These are phyloP conservation scores for Drosophila paucipuncta DNA, from an alignment of 2,888 invertebrate genomes.

Conservation along the genomic window DNA sequence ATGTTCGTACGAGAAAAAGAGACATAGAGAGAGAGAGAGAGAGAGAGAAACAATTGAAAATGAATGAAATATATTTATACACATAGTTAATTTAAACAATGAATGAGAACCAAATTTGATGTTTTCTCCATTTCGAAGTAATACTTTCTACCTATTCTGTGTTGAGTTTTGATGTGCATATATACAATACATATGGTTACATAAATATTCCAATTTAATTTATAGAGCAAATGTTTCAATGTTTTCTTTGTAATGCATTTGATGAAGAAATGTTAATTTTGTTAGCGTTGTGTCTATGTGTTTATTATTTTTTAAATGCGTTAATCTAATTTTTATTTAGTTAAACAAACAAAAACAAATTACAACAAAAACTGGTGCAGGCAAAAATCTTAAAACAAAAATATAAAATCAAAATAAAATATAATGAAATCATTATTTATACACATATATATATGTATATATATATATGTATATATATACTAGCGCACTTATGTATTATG, in stretches of 20 bases:
- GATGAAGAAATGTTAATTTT: constrained; percentile 62
- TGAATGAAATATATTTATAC: constrained; percentile 22
- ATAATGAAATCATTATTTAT: constrained; percentile 29
- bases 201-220: constrained; percentile 58
- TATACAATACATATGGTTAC: constrained; percentile 16
- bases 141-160: constrained; percentile 22
- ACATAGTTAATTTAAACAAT: constrained; percentile 31
- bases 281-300: constrained; percentile 58
- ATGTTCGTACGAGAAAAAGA: constrained; percentile 37
- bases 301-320: constrained; percentile 42
- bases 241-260: constrained; percentile 58
- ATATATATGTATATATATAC: constrained; percentile 11
- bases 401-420: constrained; percentile 26
- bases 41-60: neutral
- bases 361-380: constrained; percentile 69
- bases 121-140: constrained; percentile 37
- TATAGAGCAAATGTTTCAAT: constrained; percentile 53
- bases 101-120: constrained; percentile 17
- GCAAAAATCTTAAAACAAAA: constrained; percentile 55
- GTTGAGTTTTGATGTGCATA: constrained; percentile 33
- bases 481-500: constrained; percentile 57
- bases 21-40: neutral
- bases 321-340: constrained; percentile 53
- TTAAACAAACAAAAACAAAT: constrained; percentile 29
- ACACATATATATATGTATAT: constrained; percentile 18